Conservation (phyloP, 2,797 vertebrate genomes). For the Apogon hyalosoma region DNA sequence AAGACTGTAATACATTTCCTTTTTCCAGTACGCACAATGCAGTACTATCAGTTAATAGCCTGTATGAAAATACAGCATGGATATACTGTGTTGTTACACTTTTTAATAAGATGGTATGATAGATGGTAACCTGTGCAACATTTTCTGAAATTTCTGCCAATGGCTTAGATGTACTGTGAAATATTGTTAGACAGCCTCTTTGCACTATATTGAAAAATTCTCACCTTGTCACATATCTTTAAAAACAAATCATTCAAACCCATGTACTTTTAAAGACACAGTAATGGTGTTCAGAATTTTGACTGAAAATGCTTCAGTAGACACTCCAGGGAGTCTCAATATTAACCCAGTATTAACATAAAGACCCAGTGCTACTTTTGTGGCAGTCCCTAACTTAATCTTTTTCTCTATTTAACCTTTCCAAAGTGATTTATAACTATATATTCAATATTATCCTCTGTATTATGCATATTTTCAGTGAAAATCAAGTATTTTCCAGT, state of each 20-base stretch:
- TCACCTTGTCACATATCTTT: neutral
- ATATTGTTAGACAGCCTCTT: neutral
- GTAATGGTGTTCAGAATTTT: neutral
- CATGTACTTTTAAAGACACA: neutral
- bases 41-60: neutral
- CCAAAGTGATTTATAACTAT: too few relatives aligned
- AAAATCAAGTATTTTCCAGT: too few relatives aligned
- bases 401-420: too few relatives aligned
- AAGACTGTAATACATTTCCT: neutral
- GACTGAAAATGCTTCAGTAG: neutral
- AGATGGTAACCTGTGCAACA: neutral
- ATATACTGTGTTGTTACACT: neutral
- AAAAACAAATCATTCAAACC: neutral
- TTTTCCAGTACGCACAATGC: slow-evolving; percentile 8
- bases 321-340: too few relatives aligned
- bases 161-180: slow-evolving; percentile 5
- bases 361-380: too few relatives aligned
- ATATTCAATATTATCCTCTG: too few relatives aligned
- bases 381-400: too few relatives aligned
- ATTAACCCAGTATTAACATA: too few relatives aligned
- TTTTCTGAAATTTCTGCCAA: neutral
- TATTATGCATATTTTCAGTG: too few relatives aligned
- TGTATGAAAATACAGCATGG: neutral
- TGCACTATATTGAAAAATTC: neutral
- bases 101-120: too few relatives aligned